Evolutionary conservation across 2,113 vertebrate species (phyloP).

Genomic region (Hucho hucho): DNA sequence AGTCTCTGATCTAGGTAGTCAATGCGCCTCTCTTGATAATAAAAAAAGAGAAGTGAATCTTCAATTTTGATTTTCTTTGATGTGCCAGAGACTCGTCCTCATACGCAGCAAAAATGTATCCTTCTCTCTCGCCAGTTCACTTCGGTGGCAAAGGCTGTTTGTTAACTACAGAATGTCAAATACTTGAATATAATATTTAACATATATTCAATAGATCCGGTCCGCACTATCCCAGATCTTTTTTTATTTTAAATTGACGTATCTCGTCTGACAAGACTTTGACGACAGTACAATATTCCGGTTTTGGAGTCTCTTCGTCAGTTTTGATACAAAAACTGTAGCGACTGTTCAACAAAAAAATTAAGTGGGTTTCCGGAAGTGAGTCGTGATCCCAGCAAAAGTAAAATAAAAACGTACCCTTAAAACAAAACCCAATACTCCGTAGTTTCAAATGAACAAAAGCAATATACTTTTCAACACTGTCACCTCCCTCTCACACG

Average conservation of each 20-base stretch:
- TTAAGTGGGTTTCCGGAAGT: no score
- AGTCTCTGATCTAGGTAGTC: background rate
- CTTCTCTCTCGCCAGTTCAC: background rate
- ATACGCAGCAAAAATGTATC: constrained; percentile 6
- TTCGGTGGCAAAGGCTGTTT: background rate
- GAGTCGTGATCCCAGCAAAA: no score
- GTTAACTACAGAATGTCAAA: no score
- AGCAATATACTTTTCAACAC: background rate
- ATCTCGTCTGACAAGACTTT: background rate
- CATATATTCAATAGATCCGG: background rate
- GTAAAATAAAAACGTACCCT: background rate
- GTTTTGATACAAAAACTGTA: background rate
- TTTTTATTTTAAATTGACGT: background rate
- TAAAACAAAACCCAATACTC: background rate
- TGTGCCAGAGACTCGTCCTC: background rate
- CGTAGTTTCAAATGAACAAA: constrained; percentile 20
- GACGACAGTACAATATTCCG: background rate
- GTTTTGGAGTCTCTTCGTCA: background rate
- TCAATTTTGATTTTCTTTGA: constrained; percentile 1
- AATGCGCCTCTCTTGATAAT: background rate
- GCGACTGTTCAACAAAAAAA: background rate
- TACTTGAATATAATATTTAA: no score
- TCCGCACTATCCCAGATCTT: background rate
- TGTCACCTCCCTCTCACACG: constrained; percentile 31
- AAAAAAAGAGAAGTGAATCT: background rate